Percentiles rank a stretch among this genome's conserved stretches.
Evolutionary conservation across 2,888 invertebrate genomes (phyloP).

Genomic region (Carpatolechia fugitivella): DNA sequence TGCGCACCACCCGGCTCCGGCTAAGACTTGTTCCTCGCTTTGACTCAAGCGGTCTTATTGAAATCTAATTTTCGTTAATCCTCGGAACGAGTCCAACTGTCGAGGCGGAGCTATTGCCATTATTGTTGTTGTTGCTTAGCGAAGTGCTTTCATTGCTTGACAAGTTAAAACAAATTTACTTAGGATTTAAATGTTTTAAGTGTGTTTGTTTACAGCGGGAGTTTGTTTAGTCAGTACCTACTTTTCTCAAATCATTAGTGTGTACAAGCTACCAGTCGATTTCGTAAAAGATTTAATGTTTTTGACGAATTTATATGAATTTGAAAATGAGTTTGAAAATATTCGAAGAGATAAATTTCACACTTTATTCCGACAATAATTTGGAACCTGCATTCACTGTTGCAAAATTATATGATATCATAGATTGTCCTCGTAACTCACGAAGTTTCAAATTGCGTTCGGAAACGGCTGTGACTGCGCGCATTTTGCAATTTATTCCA

Average conservation of each 20-base stretch:
- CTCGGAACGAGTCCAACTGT: constrained; percentile 52
- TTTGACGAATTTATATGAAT: not conserved
- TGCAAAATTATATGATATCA: constrained; percentile 9
- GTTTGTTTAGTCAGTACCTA: not conserved
- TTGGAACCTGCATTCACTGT: constrained; percentile 6
- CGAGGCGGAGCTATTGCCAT: constrained; percentile 50
- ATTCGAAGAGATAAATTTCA: not conserved
- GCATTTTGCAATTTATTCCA: constrained; percentile 10
- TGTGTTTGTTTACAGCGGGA: constrained; percentile 1
- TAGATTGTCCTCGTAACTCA: constrained; percentile 11
- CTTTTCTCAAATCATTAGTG: not conserved
- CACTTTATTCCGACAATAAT: not conserved
- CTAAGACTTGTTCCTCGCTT: constrained; percentile 62
- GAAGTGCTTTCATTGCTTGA: constrained; percentile 38
- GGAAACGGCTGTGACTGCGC: constrained; percentile 13
- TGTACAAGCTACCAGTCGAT: too few relatives aligned
- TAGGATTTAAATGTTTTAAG: constrained; percentile 20
- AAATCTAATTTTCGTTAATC: constrained; percentile 78
- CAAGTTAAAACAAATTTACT: constrained; percentile 10
- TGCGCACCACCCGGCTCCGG: constrained; percentile 60
- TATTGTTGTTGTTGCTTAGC: constrained; percentile 50
- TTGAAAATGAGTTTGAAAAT: not conserved
- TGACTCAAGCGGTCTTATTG: constrained; percentile 74
- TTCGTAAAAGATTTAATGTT: not conserved
- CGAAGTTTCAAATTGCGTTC: constrained; percentile 15